phyloP scores from a whole-genome alignment of 2,113 vertebrate species.

The Heterotilapia buettikoferi region DNA sequence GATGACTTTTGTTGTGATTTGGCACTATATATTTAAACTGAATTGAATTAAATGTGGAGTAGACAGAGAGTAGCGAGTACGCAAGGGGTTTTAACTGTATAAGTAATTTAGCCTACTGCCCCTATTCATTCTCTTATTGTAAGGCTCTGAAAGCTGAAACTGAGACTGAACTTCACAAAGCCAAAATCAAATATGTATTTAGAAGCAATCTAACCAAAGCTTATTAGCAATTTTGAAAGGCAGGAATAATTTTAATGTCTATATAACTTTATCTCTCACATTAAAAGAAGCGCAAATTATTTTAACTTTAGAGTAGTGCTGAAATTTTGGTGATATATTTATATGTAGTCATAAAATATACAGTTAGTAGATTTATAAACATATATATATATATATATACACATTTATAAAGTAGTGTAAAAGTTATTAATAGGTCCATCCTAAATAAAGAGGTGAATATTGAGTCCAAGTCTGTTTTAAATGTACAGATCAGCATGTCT shows the following conservation, averaged over 20 bases:
- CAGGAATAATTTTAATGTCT: not conserved
- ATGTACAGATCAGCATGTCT: not conserved
- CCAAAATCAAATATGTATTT: not conserved
- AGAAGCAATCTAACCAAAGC: not conserved
- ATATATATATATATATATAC: rapidly evolving
- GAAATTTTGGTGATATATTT: not conserved
- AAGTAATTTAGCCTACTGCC: not conserved
- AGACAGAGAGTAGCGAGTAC: not conserved
- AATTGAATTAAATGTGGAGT: not conserved
- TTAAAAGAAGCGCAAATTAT: not conserved
- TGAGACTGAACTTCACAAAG: not conserved
- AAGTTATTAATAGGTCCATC: not conserved
- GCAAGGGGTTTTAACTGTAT: not conserved
- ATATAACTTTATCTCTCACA: not conserved
- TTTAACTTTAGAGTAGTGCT: not conserved
- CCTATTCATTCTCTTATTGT: not conserved
- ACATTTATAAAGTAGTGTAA: not conserved
- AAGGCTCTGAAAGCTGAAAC: not conserved
- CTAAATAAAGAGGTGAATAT: not conserved
- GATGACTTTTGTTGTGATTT: not conserved
- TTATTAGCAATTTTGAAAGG: not conserved
- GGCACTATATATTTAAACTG: not conserved
- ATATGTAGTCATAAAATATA: not conserved
- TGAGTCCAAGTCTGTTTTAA: not conserved
- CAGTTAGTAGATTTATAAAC: not conserved